A percentile compares a stretch with the other conserved stretches of the same genome.
These are phyloP conservation scores for Catharus minimus DNA, from an alignment of 2,113 vertebrate species.

Conservation along the genomic window DNA sequence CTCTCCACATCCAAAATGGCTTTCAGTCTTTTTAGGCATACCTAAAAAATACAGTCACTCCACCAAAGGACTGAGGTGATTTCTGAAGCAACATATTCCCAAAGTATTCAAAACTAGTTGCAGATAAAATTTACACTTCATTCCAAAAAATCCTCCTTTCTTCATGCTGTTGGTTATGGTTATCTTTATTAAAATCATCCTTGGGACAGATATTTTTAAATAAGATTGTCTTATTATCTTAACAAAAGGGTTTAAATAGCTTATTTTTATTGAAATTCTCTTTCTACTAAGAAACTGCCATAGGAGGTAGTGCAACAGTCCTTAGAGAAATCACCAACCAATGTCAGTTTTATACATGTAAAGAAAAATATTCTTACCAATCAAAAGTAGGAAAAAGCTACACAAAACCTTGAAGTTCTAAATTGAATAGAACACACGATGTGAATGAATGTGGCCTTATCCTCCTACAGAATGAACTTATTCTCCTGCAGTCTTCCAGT, in stretches of 20 bases:
- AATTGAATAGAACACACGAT: neutral
- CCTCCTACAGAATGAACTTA: neutral
- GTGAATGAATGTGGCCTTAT: neutral
- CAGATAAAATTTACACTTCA: neutral
- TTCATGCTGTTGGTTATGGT: neutral
- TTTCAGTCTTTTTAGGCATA: neutral
- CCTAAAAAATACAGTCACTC: neutral
- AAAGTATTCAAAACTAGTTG: neutral
- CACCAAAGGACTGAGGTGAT: neutral
- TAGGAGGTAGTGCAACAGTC: neutral
- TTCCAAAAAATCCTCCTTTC: neutral
- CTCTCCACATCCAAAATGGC: neutral
- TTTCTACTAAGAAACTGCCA: neutral
- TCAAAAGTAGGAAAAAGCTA: neutral
- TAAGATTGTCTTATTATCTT: neutral
- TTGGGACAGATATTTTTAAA: neutral
- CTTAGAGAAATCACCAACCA: neutral
- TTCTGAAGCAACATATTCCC: neutral
- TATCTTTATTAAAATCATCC: neutral
- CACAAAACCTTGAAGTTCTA: neutral
- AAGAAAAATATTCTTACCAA: neutral
- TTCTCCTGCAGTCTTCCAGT: neutral
- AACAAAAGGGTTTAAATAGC: neutral
- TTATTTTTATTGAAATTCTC: neutral
- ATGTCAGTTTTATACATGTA: neutral